Evolutionary conservation across 2,797 vertebrate species (phyloP), one percentile per base, ranked within the genome.

Genomic region (Pseudochirops corinnae): DNA sequence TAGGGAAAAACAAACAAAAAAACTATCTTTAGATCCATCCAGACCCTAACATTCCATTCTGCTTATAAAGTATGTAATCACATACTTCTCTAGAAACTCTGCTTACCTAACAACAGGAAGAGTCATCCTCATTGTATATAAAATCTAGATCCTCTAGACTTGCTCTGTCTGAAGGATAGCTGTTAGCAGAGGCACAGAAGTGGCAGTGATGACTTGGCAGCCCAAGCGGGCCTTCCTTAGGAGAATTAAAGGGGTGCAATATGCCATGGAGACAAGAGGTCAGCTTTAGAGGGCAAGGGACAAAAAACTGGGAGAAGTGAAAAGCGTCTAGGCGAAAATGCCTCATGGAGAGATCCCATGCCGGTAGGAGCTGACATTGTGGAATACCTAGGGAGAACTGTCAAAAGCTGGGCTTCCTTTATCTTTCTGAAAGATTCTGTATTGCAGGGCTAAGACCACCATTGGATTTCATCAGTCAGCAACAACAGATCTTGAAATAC

Each of bases 1-100:
- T 97, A 94, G 91, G 90, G 95, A n/a, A n/a, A 67, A 67, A 74
- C 33, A 82, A 82, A 46, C 39, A 14, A 82, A 46, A 87, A 87
- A 50, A 87, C 3, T 21, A 82, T 46, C 74, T 39, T 82, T 46
- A 39, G n/a, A 2, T 82, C 9, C 2, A 82, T 46, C n/a, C n/a
- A 21, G 18, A n/a, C 6, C 74, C 74, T 46, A 46, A 24, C 6
- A 46, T 39, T 82, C n/a, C 21, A 46, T 82, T 82, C 39, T 46
- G 2, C 39, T 74, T 7, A 74, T 74, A 33, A 82, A 46, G 18
- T 46, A 9, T 46, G 21, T 24, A 21, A 7, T 0, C 56, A 26
- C 56, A 57, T 57, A 57, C 24, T 56, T 24, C 56, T 56, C 21
- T 21, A 50, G 57, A 60, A 93, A 62, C 33, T 24, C 18, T 9